Evolutionary conservation across 2,113 vertebrate species (phyloP), one percentile per base, ranked within the genome.

Genomic region (Ophthalmolycus amberensis): DNA sequence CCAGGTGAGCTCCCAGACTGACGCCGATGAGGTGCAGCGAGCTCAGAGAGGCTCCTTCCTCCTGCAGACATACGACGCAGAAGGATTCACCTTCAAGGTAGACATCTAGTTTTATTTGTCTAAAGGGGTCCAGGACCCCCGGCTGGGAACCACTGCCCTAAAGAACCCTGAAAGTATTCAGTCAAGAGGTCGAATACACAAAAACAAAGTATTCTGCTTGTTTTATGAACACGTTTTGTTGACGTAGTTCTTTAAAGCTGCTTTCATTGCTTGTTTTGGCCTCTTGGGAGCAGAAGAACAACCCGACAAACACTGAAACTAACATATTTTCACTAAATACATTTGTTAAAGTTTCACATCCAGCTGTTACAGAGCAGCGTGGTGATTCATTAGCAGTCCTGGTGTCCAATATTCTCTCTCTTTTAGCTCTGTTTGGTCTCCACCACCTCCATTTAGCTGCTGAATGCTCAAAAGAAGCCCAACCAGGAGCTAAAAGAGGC

Each of bases 1-100:
- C 96, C 89, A 99, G 80, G 74, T 99, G 98, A 92, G 98, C 98
- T n/a, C 98, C 98, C 64, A 99, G 95, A 80, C 98, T 99, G 62
- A 98, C 93, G 8, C 98, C 98, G 83, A 99, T 96, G 75, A 99
- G 93, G 85, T 99, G 90, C 29, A 99, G 59, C 2, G 92, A 93
- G 65, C 95, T 94, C 75, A 98, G 95, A 80, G 96, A 94, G 3
- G 95, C 96, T 85, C 97, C 97, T 80, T 91, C 84, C 50, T 85
- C 92, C 98, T 99, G 85, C 22, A 75, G 37, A 62, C 6, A 75
- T 25, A 66, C 29, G 70, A 12, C 22, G 18, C 8, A 32, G 12
- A 80, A 3, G 44, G 2, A 14, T 2, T 72, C n/a, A 76, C 20
- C 67, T 38, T 38, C 20, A 14, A 73, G 6, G 1, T 64, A 9